Base-by-base conservation (phyloP, 2,113 vertebrate species). In the Calypte anna region DNA sequence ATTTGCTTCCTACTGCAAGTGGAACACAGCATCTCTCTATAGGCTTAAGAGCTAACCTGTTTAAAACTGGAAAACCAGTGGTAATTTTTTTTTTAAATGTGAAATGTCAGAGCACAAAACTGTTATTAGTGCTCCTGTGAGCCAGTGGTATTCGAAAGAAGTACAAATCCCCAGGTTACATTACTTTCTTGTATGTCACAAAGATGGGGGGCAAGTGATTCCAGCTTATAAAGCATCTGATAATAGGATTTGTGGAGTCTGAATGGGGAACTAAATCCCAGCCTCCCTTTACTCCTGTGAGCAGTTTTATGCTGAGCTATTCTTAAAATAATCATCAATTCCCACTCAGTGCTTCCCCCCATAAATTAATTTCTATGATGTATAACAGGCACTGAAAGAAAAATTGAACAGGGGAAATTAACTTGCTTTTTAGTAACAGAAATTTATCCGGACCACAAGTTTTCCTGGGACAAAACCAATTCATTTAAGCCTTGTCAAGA, bases 301-400 rank as follows among this genome's bases (percentile, higher is more conserved):
- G 72, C 74, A 88, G 72, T 77, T 96, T 88, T 86, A 62, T 82
- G 75, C 93, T 90, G 82, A 95, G 82, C 70, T 90, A 53, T 63
- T 95, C 91, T 93, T 87, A 95, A 96, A 96, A 94, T 90, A 94
- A 94, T 91, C 57, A 84, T 94, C 48, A 95, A 88, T 80, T 90
- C 84, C 51, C 1, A 0, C 75, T 80, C 79, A 73, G 70, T 54
- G 30, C 75, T 90, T 94, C 20, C 23, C 38, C 51, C 75, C 64
- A 87, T 91, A 95, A 94, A 95, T 92, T 90, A 96, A 84, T 88
- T 96, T 72, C 78, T 96, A 24, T 93, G 85, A 87, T 93, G 75
- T 95, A 92, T 80, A 94, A 96, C 87, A 92, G 63, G 21, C 55
- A 85, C 84, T 89, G 81, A 80, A 87, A 88, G 91, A 96, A 91